A percentile compares a stretch with the other conserved stretches of the same genome.
Evolutionary conservation across 1,140 invertebrate genomes (phyloP).

Genomic region (Lethocerus indicus): DNA sequence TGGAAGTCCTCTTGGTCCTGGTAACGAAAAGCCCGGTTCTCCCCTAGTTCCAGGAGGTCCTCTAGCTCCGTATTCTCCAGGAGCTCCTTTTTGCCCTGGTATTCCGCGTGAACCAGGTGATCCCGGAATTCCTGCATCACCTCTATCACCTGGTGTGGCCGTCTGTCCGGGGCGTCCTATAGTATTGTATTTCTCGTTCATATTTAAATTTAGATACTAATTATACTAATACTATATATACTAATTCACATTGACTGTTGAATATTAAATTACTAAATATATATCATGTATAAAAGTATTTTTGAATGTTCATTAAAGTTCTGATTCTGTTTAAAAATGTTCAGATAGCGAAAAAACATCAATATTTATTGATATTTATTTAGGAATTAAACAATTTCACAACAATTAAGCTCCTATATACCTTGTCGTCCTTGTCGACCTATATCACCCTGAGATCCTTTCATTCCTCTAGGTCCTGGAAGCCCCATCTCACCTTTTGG

Average conservation of each 20-base stretch:
- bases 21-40: slow-evolving; percentile 37
- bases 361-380: no score
- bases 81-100: slow-evolving; percentile 9
- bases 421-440: slow-evolving; percentile 5
- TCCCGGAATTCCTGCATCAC: not conserved
- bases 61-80: slow-evolving; percentile 8
- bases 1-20: not conserved
- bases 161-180: not conserved
- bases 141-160: not conserved
- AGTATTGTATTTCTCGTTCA: not conserved
- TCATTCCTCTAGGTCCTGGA: slow-evolving; percentile 36
- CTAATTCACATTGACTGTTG: no score
- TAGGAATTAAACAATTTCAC: no score
- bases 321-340: not conserved
- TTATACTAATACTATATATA: no score
- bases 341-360: not conserved
- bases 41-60: slow-evolving; percentile 37
- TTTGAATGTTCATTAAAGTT: not conserved
- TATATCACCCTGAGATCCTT: slow-evolving; percentile 33
- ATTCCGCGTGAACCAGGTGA: slow-evolving; percentile 4
- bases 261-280: no score
- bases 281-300: no score
- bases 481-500: slow-evolving; percentile 29
- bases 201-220: no score
- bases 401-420: no score